Evolutionary conservation across 2,797 vertebrate genomes (phyloP).

Genomic region (Carcharodon carcharias): DNA sequence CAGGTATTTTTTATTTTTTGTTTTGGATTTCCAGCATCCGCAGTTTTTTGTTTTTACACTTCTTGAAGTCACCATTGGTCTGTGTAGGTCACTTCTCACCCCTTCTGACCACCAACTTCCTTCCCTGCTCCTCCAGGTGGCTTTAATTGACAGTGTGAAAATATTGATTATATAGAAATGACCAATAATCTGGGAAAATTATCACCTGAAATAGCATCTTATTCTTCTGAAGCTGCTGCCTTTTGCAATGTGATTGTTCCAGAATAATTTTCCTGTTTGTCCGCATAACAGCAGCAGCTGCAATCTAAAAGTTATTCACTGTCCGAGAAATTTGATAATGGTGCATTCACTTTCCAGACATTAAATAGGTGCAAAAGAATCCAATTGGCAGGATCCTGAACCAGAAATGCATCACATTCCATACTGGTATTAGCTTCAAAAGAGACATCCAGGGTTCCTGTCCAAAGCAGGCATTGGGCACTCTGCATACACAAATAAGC

Average conservation of each 20-base stretch:
- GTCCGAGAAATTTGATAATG: not conserved
- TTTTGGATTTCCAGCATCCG: too few species aligned
- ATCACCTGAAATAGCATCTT: too few species aligned
- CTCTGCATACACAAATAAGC: not conserved
- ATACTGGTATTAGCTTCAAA: not conserved
- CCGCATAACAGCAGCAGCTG: not conserved
- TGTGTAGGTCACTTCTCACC: not conserved
- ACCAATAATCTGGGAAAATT: not conserved
- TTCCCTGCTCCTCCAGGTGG: not conserved
- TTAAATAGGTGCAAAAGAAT: too few species aligned
- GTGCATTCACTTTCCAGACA: not conserved
- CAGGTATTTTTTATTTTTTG: too few species aligned
- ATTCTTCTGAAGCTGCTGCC: not conserved
- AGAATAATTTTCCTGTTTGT: not conserved
- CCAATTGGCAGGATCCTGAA: not conserved
- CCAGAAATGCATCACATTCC: not conserved
- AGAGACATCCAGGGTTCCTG: not conserved
- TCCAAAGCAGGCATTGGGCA: not conserved
- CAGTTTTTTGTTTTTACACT: too few species aligned
- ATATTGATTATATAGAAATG: not conserved
- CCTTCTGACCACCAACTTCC: not conserved
- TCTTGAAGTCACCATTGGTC: not conserved
- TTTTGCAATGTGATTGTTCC: not conserved
- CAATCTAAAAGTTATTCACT: not conserved
- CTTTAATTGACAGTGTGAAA: not conserved